These are phyloP conservation scores for Charaxes varanes DNA, from an alignment of 1,140 invertebrate species.

Conservation along the genomic window DNA sequence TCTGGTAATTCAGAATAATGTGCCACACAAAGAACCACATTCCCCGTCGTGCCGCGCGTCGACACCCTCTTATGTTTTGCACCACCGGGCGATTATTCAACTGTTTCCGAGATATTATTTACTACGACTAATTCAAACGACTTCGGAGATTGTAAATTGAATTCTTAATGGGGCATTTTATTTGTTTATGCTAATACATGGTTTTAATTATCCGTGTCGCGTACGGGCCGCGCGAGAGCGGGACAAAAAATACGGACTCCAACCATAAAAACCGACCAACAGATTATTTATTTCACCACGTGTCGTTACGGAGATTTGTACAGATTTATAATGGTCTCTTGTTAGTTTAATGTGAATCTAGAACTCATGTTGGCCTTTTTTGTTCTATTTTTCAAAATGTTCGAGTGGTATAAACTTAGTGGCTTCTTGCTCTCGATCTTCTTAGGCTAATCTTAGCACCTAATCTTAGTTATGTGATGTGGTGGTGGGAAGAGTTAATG, in stretches of 20 bases:
- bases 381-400: constrained; percentile 9
- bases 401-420: too few relatives aligned
- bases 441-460: too few relatives aligned
- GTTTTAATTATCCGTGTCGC: constrained; percentile 64
- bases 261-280: constrained; percentile 21
- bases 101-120: constrained; percentile 65
- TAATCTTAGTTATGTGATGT: too few relatives aligned
- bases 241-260: constrained; percentile 31
- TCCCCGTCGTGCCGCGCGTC: not conserved
- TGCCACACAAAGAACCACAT: too few relatives aligned
- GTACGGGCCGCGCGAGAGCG: constrained; percentile 32
- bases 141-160: constrained; percentile 72
- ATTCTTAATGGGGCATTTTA: constrained; percentile 71
- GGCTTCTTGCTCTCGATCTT: too few relatives aligned
- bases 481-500: too few relatives aligned
- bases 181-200: constrained; percentile 72
- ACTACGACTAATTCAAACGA: constrained; percentile 70
- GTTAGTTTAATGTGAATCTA: constrained; percentile 30
- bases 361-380: constrained; percentile 10
- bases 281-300: constrained; percentile 32
- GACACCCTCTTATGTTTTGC: constrained; percentile 22
- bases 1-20: too few relatives aligned
- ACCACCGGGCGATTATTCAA: constrained; percentile 42
- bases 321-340: constrained; percentile 37
- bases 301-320: constrained; percentile 46